These are phyloP conservation scores for Agrochola lychnidis DNA, from an alignment of 2,888 invertebrate genomes.

Conservation along the genomic window DNA sequence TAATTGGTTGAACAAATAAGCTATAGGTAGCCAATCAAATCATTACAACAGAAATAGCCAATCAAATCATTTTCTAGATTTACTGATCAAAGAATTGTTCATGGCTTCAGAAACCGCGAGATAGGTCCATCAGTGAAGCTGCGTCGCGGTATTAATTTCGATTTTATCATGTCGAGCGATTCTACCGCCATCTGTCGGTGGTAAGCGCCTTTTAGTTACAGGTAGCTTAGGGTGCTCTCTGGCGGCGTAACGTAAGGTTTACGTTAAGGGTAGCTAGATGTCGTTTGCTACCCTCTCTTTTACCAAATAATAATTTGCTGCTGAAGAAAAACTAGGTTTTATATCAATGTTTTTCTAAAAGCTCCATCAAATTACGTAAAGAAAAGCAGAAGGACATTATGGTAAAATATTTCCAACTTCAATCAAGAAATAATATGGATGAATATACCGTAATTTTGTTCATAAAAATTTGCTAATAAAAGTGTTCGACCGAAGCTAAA, in stretches of 20 bases:
- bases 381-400: constrained; percentile 31
- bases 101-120: not conserved
- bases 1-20: not conserved
- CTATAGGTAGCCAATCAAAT: not conserved
- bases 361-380: constrained; percentile 5
- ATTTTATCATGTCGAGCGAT: constrained; percentile 21
- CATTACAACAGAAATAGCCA: not conserved
- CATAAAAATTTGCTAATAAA: constrained; percentile 47
- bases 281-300: constrained; percentile 28
- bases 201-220: constrained; percentile 3
- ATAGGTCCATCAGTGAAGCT: not conserved
- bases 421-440: constrained; percentile 42
- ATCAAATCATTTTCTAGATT: not conserved
- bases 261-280: constrained; percentile 38
- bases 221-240: constrained; percentile 2
- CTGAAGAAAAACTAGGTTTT: not conserved
- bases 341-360: constrained; percentile 22
- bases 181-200: constrained; percentile 41
- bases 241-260: constrained; percentile 1
- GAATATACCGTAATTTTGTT: constrained; percentile 48
- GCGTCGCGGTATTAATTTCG: constrained; percentile 17
- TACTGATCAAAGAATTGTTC: not conserved
- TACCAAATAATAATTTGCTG: constrained; percentile 2
- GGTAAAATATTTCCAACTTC: constrained; percentile 41
- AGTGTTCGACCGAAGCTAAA: constrained; percentile 41